These are phyloP conservation scores for Stylophora pistillata DNA, from an alignment of 64 coral and sea anemone genomes.

Conservation along the genomic window DNA sequence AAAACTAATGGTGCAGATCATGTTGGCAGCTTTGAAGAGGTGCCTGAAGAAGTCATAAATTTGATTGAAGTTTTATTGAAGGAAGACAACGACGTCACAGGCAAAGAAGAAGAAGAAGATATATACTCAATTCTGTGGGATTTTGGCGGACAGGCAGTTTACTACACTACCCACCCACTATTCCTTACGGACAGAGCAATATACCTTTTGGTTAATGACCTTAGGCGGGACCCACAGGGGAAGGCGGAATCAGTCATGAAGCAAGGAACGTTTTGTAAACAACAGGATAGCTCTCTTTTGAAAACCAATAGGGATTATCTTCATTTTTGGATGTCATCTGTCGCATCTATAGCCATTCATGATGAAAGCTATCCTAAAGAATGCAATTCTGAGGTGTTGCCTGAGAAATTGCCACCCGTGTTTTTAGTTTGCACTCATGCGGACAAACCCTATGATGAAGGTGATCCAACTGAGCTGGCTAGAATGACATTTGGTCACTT, in stretches of 20 bases:
- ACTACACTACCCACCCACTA: neutral
- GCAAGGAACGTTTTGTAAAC: neutral
- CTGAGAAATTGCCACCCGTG: neutral
- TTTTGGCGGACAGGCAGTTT: neutral
- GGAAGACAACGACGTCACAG: neutral
- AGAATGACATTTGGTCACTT: neutral
- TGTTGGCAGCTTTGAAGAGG: neutral
- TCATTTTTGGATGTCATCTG: slow-evolving; percentile 45
- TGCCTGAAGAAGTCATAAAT: neutral
- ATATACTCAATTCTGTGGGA: neutral
- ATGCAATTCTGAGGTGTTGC: neutral
- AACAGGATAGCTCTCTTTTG: neutral
- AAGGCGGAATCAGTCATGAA: neutral
- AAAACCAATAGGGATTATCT: slow-evolving; percentile 39
- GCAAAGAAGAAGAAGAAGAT: neutral
- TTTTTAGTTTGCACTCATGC: slow-evolving; percentile 25
- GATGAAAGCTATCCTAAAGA: neutral
- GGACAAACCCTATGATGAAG: slow-evolving; percentile 4
- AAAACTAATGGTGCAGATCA: neutral
- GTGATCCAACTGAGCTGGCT: neutral
- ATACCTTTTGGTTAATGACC: neutral
- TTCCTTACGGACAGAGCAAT: neutral
- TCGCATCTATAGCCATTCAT: neutral
- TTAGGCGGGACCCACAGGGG: neutral
- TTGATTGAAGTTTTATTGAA: neutral